These are phyloP conservation scores for Sebastes steindachneri DNA, from an alignment of 2,797 vertebrate species.

Conservation along the genomic window DNA sequence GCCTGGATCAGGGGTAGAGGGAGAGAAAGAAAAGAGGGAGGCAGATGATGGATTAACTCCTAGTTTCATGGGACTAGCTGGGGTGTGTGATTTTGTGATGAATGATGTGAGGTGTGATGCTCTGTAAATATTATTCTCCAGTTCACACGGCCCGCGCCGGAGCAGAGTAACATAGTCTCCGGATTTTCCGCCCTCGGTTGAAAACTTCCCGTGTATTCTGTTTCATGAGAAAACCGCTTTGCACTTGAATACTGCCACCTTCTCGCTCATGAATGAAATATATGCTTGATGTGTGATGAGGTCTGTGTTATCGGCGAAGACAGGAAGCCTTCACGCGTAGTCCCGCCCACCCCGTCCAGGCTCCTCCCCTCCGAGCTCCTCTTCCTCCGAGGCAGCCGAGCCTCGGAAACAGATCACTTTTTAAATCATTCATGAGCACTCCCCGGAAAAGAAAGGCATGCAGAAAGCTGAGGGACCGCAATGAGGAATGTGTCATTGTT, in stretches of 20 bases:
- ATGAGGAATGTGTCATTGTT: slow-evolving; percentile 77
- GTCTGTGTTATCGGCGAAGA: neutral
- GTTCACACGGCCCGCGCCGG: slow-evolving; percentile 54
- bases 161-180: slow-evolving; percentile 20
- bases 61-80: slow-evolving; percentile 79
- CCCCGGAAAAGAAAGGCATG: slow-evolving; percentile 72
- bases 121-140: slow-evolving; percentile 78
- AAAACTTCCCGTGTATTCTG: slow-evolving; percentile 34
- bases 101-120: slow-evolving; percentile 74
- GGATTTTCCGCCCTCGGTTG: neutral
- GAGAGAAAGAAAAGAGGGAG: slow-evolving; percentile 68
- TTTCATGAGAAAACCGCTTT: slow-evolving; percentile 49
- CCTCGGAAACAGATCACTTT: slow-evolving; percentile 77
- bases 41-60: slow-evolving; percentile 83
- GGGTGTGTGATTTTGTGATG: slow-evolving; percentile 78
- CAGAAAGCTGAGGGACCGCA: slow-evolving; percentile 69
- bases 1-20: slow-evolving; percentile 66
- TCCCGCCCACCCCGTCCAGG: slow-evolving; percentile 40
- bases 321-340: slow-evolving; percentile 16
- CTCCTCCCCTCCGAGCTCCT: slow-evolving; percentile 59
- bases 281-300: slow-evolving; percentile 37
- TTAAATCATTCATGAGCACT: slow-evolving; percentile 83
- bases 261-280: slow-evolving; percentile 62
- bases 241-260: neutral
- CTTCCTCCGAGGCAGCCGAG: slow-evolving; percentile 54